Evolutionary conservation across 2,113 vertebrate genomes (phyloP), one percentile per base, ranked within the genome.

Genomic region (Pygoscelis antarcticus): DNA sequence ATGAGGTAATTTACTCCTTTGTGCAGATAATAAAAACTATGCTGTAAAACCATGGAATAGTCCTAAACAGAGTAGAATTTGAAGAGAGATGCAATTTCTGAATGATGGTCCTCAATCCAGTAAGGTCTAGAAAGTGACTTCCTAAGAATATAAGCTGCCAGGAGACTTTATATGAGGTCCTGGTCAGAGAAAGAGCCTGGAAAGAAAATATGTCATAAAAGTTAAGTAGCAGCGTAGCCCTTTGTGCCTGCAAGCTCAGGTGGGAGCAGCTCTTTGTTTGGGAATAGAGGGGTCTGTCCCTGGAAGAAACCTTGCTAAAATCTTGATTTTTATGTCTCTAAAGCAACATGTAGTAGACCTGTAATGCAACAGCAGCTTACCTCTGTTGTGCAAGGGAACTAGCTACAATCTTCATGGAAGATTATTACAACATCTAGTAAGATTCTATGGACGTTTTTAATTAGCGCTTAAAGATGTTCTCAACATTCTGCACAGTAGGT

Each of bases 241-340:
- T 44, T 32, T 54, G 49, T 54, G n/a, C 40, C 32, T 80, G 13
- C 7, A 46, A 3, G 26, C 30, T 83, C 23, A n/a, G 2, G 7
- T 34, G 1, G 3, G 8, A 61, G 1, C 10, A 46, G 7, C 4
- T 54, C 4, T 69, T 55, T 40, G 2, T 22, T 10, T 66, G 16
- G 21, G 10, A 23, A 10, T 23, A 34, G 32, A 40, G 30, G 5
- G 3, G 2, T 30, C 20, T 42, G 7, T n/a, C 13, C 18, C 25
- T 65, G 40, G 18, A 68, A 49, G 16, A 69, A 84, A 21, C 7
- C 7, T 84, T 76, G 9, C 20, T 71, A 25, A 52, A 51, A 27
- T 2, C 11, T 38, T 34, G 32, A 18, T 22, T 65, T 55, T 72
- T 44, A 7, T 44, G 4, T 70, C 32, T 75, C 29, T 75, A 34